Conservation (phyloP, 2,113 vertebrate genomes). For the Polypterus bichir region DNA sequence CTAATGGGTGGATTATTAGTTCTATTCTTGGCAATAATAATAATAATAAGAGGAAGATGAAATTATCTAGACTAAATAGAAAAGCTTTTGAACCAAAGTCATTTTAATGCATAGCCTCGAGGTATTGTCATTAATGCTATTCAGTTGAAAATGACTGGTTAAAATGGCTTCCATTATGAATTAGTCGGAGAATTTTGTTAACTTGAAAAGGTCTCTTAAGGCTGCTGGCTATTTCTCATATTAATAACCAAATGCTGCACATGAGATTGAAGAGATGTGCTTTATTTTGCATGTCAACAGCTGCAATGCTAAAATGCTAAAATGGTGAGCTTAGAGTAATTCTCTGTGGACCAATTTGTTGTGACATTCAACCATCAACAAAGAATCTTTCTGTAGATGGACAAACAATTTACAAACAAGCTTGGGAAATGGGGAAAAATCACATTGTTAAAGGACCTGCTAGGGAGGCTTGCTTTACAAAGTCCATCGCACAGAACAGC, state of each 20-base stretch:
- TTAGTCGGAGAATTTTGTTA: slow-evolving; percentile 7
- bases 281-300: slow-evolving; percentile 14
- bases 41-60: no score
- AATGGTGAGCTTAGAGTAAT: not conserved
- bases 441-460: no score
- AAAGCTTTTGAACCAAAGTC: no score
- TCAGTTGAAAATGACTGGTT: not conserved
- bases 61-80: no score
- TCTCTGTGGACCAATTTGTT: slow-evolving; percentile 9
- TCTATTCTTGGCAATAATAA: no score
- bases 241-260: slow-evolving; percentile 19
- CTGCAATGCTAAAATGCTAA: slow-evolving; percentile 6
- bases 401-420: not conserved
- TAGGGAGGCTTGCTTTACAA: no score
- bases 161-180: slow-evolving; percentile 1
- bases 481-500: no score
- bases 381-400: not conserved
- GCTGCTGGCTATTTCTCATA: slow-evolving; percentile 23
- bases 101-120: no score
- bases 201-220: slow-evolving; percentile 22
- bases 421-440: not conserved
- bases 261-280: slow-evolving; percentile 19
- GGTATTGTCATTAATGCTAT: not conserved
- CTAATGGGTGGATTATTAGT: no score
- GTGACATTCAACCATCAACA: slow-evolving; percentile 6